Conservation (phyloP, 2,113 vertebrate genomes). For the Cryptomyrus ogoouensis region DNA sequence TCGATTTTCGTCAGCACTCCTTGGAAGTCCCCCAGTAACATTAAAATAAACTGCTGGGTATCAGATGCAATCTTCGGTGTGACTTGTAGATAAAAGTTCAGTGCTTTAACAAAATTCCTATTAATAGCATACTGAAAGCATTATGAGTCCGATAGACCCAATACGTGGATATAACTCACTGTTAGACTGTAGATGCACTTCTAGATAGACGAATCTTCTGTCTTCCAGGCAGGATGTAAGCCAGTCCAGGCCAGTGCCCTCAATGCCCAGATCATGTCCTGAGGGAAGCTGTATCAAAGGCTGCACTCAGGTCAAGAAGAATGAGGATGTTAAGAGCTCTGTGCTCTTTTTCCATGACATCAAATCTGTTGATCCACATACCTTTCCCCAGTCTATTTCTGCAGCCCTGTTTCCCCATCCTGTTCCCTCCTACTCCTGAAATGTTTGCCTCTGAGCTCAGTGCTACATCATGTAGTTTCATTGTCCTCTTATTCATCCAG, state of each 20-base stretch:
- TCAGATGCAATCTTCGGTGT: not conserved
- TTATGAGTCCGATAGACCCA: not conserved
- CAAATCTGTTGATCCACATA: not conserved
- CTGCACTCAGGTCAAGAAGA: not conserved
- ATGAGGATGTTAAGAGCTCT: not conserved
- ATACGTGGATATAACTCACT: not conserved
- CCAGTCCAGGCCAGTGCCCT: not conserved
- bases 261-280: not conserved
- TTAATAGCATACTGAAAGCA: not conserved
- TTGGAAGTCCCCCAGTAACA: not conserved
- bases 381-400: not conserved
- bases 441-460: not conserved
- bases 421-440: not conserved
- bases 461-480: not conserved
- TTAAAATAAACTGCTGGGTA: not conserved
- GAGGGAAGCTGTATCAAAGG: not conserved
- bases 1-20: not conserved
- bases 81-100: not conserved
- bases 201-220: not conserved
- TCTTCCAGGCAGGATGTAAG: not conserved
- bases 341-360: not conserved
- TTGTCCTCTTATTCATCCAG: not conserved
- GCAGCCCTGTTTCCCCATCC: not conserved
- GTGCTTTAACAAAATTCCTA: not conserved
- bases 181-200: not conserved